Base-by-base conservation (phyloP, 2,888 invertebrate species). In the Agrilus cyanescens region DNA sequence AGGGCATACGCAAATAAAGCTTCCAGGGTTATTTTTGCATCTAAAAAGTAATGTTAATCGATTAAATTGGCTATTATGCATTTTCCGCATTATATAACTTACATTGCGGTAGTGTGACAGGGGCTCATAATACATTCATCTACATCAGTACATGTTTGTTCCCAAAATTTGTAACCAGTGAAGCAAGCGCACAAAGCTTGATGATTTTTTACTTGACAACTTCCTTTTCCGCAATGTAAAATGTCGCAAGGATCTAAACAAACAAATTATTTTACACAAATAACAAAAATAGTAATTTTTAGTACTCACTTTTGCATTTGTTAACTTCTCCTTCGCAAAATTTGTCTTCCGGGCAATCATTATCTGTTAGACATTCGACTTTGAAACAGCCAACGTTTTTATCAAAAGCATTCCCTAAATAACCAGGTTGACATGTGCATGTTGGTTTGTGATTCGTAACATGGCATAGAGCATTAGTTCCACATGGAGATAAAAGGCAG, bases 331-430 rank as follows among this genome's bases (percentile, higher is more conserved):
- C 63, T 57, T 88, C 83, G 57, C 91, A 91, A 51, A 78, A 77
- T 63, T 82, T 85, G 48, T 86, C 83, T 29, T 58, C 63, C 3
- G 82, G 67, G 57, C 91, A 91, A 53, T 89, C 88, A 32, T 75
- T 73, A 59, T 85, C 76, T 34, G 76, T 76, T 2, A 85, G 69
- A 63, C 91, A 93, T 67, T 91, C 90, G 2, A 90, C 91, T 66
- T 84, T 85, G 62, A 87, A 89, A 58, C 90, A 91, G 30, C 91
- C 91, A 40, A 87, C 74, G 39, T 74, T 74, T 41, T 71, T 69
- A 57, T 87, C 85, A 42, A 75, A 73, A 4, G 87, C 81, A 68
- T 89, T 87, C 7, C 91, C 91, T 25, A 90, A 70, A 60, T 81
- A 82, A 14, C 89, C 89, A 45, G 80, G 75, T 32, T 85, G 82